Evolutionary conservation across 2,888 invertebrate species (phyloP), one percentile per base, ranked within the genome.

Genomic region (Cephus nigrinus): DNA sequence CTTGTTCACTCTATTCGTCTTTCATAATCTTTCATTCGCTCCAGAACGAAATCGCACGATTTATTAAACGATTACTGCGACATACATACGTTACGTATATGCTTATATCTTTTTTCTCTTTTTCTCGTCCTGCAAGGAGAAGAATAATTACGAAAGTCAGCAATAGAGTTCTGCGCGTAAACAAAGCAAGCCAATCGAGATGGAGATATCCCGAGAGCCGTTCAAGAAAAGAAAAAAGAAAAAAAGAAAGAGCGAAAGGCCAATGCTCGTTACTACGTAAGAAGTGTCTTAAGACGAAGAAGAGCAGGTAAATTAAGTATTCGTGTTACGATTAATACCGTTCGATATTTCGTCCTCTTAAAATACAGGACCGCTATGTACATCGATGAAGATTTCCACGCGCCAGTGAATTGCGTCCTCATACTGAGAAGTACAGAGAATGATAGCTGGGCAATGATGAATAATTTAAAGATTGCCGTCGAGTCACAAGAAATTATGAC

Each of bases 311-410:
- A 73, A 33, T 33, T 77, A 75, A 72, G 76, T 76, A 75, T 75
- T n/a, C 55, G 31, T 75, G 30, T 33, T 77, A 77, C 68, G 76
- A 32, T 77, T 35, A 30, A 36, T 75, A 76, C 23, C 55, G 9
- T 55, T 55, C 55, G 55, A 55, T 23, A 32, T 68, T 75, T 69
- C 76, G 75, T 74, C 77, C 74, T 40, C 76, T 76, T 81, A 82
- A 80, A 80, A 80, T 80, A 82, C 80, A 81, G 55, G 69, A n/a
- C 74, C 31, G 74, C 75, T 83, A 82, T 83, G 31, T 83, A 83
- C 82, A 83, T 69, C 76, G 80, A 79, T 74, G 15, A 76, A 79
- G 73, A 79, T 75, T 15, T 36, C 4, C 23, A n/a, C 40, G 15
- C 68, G 55, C 23, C 55, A 9, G 2, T 23, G 0, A 55, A 55